phyloP scores from a whole-genome alignment of 2,113 vertebrate species.

The Epinephelus fuscoguttatus region DNA sequence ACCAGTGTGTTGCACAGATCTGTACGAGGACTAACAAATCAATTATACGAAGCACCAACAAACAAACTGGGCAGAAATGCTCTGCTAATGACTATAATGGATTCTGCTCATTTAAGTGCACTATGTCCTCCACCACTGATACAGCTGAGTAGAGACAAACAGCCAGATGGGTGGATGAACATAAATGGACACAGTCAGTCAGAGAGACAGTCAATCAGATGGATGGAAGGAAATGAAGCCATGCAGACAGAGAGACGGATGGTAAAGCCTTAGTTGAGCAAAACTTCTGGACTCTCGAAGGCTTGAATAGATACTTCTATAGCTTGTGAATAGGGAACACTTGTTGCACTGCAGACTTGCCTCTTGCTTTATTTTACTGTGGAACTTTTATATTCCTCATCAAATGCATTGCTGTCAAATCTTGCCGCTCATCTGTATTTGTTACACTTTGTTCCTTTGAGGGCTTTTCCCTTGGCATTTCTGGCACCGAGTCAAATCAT shows the following conservation, averaged over 20 bases:
- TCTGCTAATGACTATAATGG: slow-evolving; percentile 48
- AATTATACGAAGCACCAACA: background rate
- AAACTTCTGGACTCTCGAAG: background rate
- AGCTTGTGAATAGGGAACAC: background rate
- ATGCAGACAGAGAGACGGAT: background rate
- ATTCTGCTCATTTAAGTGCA: slow-evolving; percentile 34
- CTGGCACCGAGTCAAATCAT: no score
- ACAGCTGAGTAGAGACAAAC: slow-evolving; percentile 11
- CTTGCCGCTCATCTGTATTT: background rate
- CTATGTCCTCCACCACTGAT: background rate
- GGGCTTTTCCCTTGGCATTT: no score
- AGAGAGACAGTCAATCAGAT: background rate
- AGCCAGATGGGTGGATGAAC: slow-evolving; percentile 25
- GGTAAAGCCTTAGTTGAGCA: background rate
- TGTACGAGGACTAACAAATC: slow-evolving; percentile 26
- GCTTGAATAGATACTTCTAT: background rate
- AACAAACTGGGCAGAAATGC: background rate
- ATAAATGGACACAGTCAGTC: slow-evolving; percentile 29
- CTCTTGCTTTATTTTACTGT: background rate
- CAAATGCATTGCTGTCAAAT: slow-evolving; percentile 8
- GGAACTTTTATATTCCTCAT: background rate
- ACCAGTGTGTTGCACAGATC: slow-evolving; percentile 9
- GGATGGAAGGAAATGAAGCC: background rate
- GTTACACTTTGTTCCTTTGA: no score
- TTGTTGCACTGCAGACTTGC: background rate